Evolutionary conservation across 1,140 invertebrate genomes (phyloP).

Genomic region (Vanessa atalanta): DNA sequence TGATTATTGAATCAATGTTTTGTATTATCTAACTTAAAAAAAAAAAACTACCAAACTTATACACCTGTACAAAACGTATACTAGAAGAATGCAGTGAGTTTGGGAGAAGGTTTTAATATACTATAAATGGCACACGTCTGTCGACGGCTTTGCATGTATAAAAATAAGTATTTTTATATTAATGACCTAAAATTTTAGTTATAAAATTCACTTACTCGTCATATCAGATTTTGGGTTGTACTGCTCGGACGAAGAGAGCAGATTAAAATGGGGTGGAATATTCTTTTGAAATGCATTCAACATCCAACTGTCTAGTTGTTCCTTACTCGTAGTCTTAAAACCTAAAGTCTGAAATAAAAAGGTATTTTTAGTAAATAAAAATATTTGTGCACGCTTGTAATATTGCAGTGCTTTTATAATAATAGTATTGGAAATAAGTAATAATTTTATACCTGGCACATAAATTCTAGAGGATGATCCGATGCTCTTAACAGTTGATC

Average conservation of each 20-base stretch:
- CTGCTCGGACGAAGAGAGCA: constrained; percentile 82
- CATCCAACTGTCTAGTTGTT: constrained; percentile 91
- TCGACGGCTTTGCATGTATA: too few species aligned
- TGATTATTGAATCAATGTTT: too few species aligned
- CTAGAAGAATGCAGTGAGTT: too few species aligned
- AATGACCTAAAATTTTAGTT: background rate
- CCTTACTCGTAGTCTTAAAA: constrained; percentile 87
- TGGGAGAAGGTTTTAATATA: too few species aligned
- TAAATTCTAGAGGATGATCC: constrained; percentile 91
- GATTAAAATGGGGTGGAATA: constrained; percentile 89
- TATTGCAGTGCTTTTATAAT: background rate
- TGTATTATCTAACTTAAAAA: too few species aligned
- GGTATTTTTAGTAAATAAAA: background rate
- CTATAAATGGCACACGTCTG: too few species aligned
- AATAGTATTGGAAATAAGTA: background rate
- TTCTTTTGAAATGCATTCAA: constrained; percentile 90
- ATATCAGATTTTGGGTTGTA: constrained; percentile 77
- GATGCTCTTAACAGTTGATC: constrained; percentile 89
- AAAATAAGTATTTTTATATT: too few species aligned
- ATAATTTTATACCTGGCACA: constrained; percentile 86
- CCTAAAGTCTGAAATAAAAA: constrained; percentile 85
- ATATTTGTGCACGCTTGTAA: too few species aligned
- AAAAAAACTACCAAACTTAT: too few species aligned
- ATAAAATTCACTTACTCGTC: constrained; percentile 63
- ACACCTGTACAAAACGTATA: too few species aligned